Percentiles rank a stretch among this genome's conserved stretches.
Evolutionary conservation across 2,797 vertebrate genomes (phyloP).

Genomic region (Myripristis murdjan): DNA sequence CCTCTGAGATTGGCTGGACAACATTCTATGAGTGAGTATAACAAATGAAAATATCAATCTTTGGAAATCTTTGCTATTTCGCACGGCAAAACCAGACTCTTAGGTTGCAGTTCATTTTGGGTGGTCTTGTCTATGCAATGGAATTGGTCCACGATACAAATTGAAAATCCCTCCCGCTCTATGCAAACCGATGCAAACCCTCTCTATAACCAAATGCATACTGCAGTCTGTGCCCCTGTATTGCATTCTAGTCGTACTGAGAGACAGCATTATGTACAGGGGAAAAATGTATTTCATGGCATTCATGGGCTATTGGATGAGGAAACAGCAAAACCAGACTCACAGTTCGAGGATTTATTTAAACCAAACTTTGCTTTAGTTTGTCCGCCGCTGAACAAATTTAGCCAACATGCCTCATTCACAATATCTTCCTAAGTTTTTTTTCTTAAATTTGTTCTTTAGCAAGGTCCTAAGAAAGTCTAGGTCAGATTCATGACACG

Average conservation of each 20-base stretch:
- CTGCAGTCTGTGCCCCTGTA: neutral
- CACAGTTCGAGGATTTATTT: slow-evolving; percentile 16
- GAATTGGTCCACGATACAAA: slow-evolving; percentile 30
- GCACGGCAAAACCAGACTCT: slow-evolving; percentile 14
- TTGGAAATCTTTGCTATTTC: slow-evolving; percentile 12
- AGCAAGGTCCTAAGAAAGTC: too few relatives aligned
- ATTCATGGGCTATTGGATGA: slow-evolving; percentile 8
- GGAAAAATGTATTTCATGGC: neutral
- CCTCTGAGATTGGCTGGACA: slow-evolving; percentile 97
- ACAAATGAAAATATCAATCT: slow-evolving; percentile 11
- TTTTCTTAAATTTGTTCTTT: too few relatives aligned
- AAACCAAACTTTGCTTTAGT: slow-evolving; percentile 15
- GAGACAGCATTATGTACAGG: slow-evolving; percentile 14
- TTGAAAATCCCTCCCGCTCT: slow-evolving; percentile 26
- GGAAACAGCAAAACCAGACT: slow-evolving; percentile 12
- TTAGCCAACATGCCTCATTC: too few relatives aligned
- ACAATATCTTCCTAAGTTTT: too few relatives aligned
- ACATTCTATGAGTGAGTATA: slow-evolving; percentile 98
- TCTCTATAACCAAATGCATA: slow-evolving; percentile 27
- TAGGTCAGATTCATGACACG: too few relatives aligned
- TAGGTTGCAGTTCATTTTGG: slow-evolving; percentile 27
- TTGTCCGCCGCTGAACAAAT: neutral
- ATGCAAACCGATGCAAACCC: slow-evolving; percentile 31
- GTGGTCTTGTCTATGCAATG: slow-evolving; percentile 15
- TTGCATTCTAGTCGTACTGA: neutral